Evolutionary conservation across 1,140 invertebrate genomes (phyloP), one percentile per base, ranked within the genome.

Genomic region (Sminthurides bifidus): DNA sequence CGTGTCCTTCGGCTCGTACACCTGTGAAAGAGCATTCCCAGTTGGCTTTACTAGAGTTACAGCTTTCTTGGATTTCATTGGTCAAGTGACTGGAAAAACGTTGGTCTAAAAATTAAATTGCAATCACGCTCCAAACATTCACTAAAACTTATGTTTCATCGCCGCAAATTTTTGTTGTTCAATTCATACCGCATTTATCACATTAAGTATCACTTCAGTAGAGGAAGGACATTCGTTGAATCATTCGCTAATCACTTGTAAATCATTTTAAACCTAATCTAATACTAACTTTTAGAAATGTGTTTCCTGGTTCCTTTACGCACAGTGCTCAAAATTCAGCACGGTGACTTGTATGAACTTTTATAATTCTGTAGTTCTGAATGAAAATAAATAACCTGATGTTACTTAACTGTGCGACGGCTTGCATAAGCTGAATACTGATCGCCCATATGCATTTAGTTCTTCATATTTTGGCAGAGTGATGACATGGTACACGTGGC

Each of bases 1-100:
- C 21, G 61, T 63, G 3, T 63, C 61, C 8, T 63, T 63, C 29
- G 61, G 61, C 6, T 59, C 58, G 3, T 56, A 53, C 27, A 56
- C 57, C 19, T 63, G 61, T 35, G 50, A 63, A 41, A 19, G 52
- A 30, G 61, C 29, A 12, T 41, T 53, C 26, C 61, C 61, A 4
- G 58, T 59, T 10, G 61, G 58, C 3, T 63, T 63, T 31, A 63
- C 58, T 14, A 51, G 61, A 41, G 33, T 55, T 2, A 60, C 58
- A n/a, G 61, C 61, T 15, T 63, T 48, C 26, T 26, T 63, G 40
- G 59, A 61, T 26, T 61, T 49, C 26, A 55, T 61, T 31, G 21
- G 31, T 17, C 19, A 43, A 35, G 24, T 57, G 10, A 54, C 52
- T 24, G 56, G 45, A 27, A 50, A n/a, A n/a, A 6, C 59, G 12